Evolutionary conservation across 2,113 vertebrate species (phyloP).

Genomic region (Halichoeres trimaculatus): DNA sequence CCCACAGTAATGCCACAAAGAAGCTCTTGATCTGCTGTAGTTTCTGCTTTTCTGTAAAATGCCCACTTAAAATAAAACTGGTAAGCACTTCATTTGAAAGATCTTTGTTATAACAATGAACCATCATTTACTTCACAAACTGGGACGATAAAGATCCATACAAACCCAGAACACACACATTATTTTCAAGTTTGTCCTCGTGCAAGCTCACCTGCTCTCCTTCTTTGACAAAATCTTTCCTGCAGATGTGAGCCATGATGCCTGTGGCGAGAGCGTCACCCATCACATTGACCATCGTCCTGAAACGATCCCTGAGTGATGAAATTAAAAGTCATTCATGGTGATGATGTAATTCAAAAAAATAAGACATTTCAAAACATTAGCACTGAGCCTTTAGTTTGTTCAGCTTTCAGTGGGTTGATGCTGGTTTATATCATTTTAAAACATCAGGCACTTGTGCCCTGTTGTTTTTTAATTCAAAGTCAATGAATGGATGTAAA

Average conservation of each 20-base stretch:
- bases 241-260: constrained; percentile 97
- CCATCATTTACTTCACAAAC: too few species aligned
- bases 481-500: background rate
- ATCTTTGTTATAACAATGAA: too few species aligned
- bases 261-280: constrained; percentile 94
- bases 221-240: constrained; percentile 94
- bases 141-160: too few species aligned
- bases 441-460: background rate
- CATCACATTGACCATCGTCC: constrained; percentile 98
- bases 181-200: background rate
- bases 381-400: background rate
- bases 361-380: background rate
- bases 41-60: too few species aligned
- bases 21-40: too few species aligned
- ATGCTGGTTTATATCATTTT: background rate
- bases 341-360: background rate
- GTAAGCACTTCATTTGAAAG: too few species aligned
- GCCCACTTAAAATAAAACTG: too few species aligned
- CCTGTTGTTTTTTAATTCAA: background rate
- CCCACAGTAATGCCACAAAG: too few species aligned
- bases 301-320: constrained; percentile 91
- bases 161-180: too few species aligned
- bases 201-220: constrained; percentile 86
- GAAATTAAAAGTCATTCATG: background rate
- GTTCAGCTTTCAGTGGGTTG: background rate